Conservation (phyloP, 2,797 vertebrate genomes). For the Steatocranus sp. region DNA sequence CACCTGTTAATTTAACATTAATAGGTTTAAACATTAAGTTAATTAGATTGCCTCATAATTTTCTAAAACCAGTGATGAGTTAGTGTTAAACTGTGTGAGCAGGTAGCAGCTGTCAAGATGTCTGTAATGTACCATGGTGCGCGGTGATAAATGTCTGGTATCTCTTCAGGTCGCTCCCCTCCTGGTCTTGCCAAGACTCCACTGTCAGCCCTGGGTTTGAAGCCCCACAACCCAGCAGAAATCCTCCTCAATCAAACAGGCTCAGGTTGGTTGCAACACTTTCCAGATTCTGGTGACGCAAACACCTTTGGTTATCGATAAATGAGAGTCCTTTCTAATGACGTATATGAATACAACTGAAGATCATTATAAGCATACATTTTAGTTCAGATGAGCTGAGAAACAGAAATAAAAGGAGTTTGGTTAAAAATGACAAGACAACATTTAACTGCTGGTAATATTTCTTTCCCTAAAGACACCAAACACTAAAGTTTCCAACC, state of each 20-base stretch:
- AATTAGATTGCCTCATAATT: not conserved
- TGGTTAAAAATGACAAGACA: not conserved
- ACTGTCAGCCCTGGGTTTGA: conserved; percentile 90
- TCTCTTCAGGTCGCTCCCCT: conserved; percentile 85
- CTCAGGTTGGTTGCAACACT: conserved; percentile 72
- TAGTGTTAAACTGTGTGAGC: not conserved
- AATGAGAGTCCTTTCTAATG: not conserved
- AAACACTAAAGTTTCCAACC: not conserved
- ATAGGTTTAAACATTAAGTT: not conserved
- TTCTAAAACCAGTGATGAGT: not conserved
- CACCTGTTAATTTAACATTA: conserved; percentile 2
- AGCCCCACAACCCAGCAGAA: conserved; percentile 94
- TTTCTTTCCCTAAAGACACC: not conserved
- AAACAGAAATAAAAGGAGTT: not conserved
- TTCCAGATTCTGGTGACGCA: not conserved
- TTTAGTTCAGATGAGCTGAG: not conserved
- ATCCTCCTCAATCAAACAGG: conserved; percentile 88
- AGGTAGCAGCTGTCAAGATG: conserved; percentile 53
- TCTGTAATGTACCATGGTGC: not conserved
- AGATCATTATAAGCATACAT: not conserved
- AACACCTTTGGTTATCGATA: not conserved
- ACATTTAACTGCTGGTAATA: not conserved
- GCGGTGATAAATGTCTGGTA: not conserved
- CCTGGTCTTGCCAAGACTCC: conserved; percentile 96
- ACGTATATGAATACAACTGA: not conserved